A percentile compares a stretch with the other conserved stretches of the same genome.
phyloP scores from a whole-genome alignment of 23 tunicate genomes.

The Trididemnum nubilum region DNA sequence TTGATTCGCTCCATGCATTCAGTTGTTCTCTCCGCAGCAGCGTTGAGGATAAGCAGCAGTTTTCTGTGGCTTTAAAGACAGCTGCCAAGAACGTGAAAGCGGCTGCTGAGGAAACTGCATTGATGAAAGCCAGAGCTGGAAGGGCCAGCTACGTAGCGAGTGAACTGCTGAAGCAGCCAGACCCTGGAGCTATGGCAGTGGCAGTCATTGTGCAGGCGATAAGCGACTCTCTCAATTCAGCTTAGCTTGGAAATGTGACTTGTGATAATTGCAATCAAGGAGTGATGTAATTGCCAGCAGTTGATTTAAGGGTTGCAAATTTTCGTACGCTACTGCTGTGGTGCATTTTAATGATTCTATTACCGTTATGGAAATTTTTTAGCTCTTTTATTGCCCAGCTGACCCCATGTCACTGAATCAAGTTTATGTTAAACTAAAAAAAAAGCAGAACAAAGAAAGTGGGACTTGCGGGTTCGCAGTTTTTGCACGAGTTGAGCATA shows the following conservation, averaged over 20 bases:
- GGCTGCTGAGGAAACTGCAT: constrained; percentile 76
- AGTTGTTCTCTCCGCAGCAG: constrained; percentile 17
- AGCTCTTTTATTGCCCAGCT: too few species aligned
- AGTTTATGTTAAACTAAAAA: too few species aligned
- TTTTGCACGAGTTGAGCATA: too few species aligned
- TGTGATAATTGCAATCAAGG: too few species aligned
- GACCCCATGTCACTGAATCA: too few species aligned
- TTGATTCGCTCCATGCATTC: constrained; percentile 68
- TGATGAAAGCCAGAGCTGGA: constrained; percentile 92
- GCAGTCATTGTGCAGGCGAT: constrained; percentile 63
- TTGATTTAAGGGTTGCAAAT: too few species aligned
- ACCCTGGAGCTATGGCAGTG: constrained; percentile 92
- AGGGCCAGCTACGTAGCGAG: constrained; percentile 89
- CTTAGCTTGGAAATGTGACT: neutral
- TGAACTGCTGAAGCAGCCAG: constrained; percentile 63
- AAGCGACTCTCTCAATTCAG: neutral
- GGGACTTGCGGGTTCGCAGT: too few species aligned
- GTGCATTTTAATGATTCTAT: too few species aligned
- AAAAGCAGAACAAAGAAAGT: too few species aligned
- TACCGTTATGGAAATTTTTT: too few species aligned
- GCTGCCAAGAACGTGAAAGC: constrained; percentile 27
- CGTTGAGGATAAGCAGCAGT: neutral
- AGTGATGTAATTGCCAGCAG: too few species aligned
- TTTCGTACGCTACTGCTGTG: too few species aligned
- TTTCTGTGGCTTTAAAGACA: neutral